Evolutionary conservation across 2,888 invertebrate genomes (phyloP), one percentile per base, ranked within the genome.

Genomic region (Anticlea derivata): DNA sequence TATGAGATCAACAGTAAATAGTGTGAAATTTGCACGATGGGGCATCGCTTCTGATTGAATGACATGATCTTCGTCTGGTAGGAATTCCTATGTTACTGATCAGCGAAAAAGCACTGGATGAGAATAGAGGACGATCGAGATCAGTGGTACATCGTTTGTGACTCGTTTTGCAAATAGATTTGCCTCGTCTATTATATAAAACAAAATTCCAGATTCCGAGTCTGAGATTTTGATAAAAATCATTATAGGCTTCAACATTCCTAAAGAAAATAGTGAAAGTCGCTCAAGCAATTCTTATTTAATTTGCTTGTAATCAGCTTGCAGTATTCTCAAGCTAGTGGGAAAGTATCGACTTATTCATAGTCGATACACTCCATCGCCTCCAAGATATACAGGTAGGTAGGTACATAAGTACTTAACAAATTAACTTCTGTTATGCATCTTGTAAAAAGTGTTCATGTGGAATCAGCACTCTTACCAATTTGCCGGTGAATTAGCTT

Each of bases 401-500:
- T 46, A 35, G 10, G 8, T 17, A 17, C 17, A 2, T 17, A 17
- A 3, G 2, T 17, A 13, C 46, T 63, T 52, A 56, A 55, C 59
- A 62, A 68, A 68, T 62, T 64, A 58, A 61, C 66, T 66, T 68
- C 61, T 70, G 65, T 70, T 70, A 69, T 65, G 66, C 72, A 63
- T 72, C 55, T 55, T 43, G 53, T 68, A 63, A 73, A 77, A 73
- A 73, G 58, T 68, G 55, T 67, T 70, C 68, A 70, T 69, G 71
- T 65, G 66, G 60, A 68, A 65, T 70, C 65, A 65, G 62, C 63
- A 68, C 74, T 80, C 70, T 78, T 77, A 77, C 75, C 78, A 79
- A 82, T 83, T 83, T 78, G 58, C 61, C 70, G 77, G 70, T 68
- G 66, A 66, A 73, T 81, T 81, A 80, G 69, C 66, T 61, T 49